These are phyloP conservation scores for Marmota flaviventris DNA, from an alignment of 2,113 vertebrate genomes.

Conservation along the genomic window DNA sequence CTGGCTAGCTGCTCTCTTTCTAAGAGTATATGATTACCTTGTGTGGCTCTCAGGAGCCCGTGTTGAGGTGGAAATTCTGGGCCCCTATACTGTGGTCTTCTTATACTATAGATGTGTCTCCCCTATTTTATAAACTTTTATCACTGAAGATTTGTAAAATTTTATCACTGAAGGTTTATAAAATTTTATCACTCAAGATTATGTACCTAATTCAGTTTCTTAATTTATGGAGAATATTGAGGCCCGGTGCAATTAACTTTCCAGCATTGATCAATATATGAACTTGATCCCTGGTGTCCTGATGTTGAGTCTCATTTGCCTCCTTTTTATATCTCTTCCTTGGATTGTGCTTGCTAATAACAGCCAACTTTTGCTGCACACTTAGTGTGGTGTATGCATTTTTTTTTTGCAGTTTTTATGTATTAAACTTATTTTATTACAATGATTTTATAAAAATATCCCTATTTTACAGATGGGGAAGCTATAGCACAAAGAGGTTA, in stretches of 20 bases:
- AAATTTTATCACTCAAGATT: neutral
- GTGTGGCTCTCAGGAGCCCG: neutral
- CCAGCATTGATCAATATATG: neutral
- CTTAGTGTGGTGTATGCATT: neutral
- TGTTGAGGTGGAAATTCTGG: neutral
- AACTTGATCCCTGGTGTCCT: neutral
- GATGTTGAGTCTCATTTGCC: neutral
- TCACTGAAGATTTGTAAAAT: too few species aligned
- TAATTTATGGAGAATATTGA: slow-evolving; percentile 34
- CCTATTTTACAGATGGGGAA: neutral
- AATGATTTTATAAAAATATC: slow-evolving; percentile 10
- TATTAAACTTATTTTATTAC: neutral
- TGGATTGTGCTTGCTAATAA: neutral
- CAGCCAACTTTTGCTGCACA: neutral
- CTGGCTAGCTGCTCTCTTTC: neutral
- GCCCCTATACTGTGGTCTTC: neutral
- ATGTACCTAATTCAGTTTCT: neutral
- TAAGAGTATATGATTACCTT: neutral
- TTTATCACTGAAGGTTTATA: neutral
- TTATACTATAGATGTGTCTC: neutral
- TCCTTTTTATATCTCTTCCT: neutral
- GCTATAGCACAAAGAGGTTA: neutral
- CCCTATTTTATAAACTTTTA: neutral
- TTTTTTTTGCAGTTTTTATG: neutral
- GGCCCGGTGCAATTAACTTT: neutral